Base-by-base conservation (phyloP, 23 tunicate genomes). In the Phallusia fumigata region DNA sequence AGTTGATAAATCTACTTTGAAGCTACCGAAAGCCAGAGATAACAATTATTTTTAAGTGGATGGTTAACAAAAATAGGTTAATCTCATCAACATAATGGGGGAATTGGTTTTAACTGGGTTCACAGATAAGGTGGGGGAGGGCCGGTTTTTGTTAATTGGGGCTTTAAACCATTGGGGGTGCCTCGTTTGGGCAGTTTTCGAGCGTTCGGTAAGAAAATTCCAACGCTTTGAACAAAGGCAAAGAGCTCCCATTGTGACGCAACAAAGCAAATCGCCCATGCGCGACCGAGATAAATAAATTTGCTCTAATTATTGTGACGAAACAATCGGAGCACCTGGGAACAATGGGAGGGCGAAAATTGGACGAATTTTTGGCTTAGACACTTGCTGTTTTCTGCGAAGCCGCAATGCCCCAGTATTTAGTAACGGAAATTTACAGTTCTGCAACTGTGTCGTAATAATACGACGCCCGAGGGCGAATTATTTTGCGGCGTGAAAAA, bases 261-360 rank as follows among this genome's bases (percentile, higher is more conserved):
- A 5, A 74, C 77, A 74, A 74, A 74, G 77, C 36, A 30, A 74
- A 6, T 19, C 77, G 40, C 13, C 35, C 44, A 30, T 32, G 77
- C 77, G 77, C 44, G 36, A 74, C 36, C 10, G 77, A 18, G 40
- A 30, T 74, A 74, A 74, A 74, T 58, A 58, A 58, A 58, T 58
- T 58, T 24, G 69, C 69, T 58, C 69, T 58, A 58, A 58, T 58
- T 58, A 58, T 58, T 58, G 69, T 24, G 69, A 58, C 28, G 69
- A 58, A 58, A 58, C 69, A 58, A 58, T 58, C 47, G 69, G 11
- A 58, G 69, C 69, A 58, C 69, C 69, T 58, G 69, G 69, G 11
- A 58, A 58, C 69, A 58, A 58, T 58, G 69, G 69, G 16, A 58
- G 5, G 3, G 69, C 69, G 47, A 40, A 40, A 40, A 40, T 40